These are phyloP conservation scores for Callaeas wilsoni DNA, from an alignment of 2,113 vertebrate genomes.

Conservation along the genomic window DNA sequence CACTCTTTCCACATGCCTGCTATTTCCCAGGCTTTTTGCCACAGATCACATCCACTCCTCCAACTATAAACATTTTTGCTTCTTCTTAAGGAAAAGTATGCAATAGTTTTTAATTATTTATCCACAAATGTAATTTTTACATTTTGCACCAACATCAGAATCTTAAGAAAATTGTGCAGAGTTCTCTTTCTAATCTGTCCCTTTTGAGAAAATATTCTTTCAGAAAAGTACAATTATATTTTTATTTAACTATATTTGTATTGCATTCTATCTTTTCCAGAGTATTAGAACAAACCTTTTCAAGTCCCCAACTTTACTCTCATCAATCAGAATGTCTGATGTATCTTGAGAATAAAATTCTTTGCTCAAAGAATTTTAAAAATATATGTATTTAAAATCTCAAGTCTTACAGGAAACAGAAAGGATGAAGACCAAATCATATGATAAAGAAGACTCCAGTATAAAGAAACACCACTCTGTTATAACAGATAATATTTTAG, in stretches of 20 bases:
- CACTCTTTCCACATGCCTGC: not conserved
- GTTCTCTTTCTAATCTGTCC: not conserved
- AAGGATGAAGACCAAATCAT: not conserved
- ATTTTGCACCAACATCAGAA: slow-evolving; percentile 22
- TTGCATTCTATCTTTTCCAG: slow-evolving; percentile 16
- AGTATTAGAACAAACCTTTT: not conserved
- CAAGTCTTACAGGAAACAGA: not conserved
- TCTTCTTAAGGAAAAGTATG: not conserved
- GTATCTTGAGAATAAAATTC: not conserved
- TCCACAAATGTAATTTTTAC: not conserved
- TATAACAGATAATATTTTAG: not conserved
- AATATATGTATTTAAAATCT: not conserved
- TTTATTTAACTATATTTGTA: slow-evolving; percentile 50
- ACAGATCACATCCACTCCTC: not conserved
- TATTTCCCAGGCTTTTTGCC: not conserved
- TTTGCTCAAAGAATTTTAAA: not conserved
- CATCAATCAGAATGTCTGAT: not conserved
- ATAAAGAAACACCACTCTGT: not conserved
- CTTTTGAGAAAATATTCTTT: slow-evolving; percentile 27
- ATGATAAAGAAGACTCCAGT: not conserved
- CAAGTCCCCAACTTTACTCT: not conserved
- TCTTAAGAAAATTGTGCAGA: slow-evolving; percentile 16
- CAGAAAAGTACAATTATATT: not conserved
- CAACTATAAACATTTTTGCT: not conserved
- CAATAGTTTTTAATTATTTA: not conserved